Evolutionary conservation across 2,888 invertebrate species (phyloP).

Genomic region (Boloria selene): DNA sequence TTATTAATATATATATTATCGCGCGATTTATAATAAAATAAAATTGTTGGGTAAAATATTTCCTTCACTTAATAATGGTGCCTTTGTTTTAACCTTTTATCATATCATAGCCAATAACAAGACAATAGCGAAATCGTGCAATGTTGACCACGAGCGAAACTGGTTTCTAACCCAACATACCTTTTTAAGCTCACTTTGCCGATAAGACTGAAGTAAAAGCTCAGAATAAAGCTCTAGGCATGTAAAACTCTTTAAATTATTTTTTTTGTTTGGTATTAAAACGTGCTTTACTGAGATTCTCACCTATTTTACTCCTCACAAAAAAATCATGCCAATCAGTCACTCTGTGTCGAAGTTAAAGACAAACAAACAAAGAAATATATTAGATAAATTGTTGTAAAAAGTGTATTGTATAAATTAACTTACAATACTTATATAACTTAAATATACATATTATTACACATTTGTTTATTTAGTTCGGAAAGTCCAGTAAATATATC

Average conservation of each 20-base stretch:
- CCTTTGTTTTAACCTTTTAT: conserved; percentile 14
- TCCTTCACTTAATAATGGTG: neutral
- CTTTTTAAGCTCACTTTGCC: conserved; percentile 7
- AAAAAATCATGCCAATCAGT: too few species aligned
- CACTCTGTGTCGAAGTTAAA: too few species aligned
- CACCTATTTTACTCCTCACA: too few species aligned
- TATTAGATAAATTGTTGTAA: too few species aligned
- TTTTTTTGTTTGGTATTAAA: too few species aligned
- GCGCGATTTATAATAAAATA: too few species aligned
- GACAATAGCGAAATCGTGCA: conserved; percentile 66
- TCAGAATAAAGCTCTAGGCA: neutral
- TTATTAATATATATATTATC: too few species aligned
- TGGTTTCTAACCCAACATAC: conserved; percentile 47
- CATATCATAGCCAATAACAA: conserved; percentile 38
- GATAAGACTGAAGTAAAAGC: conserved; percentile 12
- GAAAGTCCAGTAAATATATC: neutral
- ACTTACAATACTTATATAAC: neutral
- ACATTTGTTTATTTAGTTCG: neutral
- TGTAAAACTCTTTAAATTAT: neutral
- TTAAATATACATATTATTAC: neutral
- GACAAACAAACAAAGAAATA: too few species aligned
- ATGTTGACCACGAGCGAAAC: conserved; percentile 64
- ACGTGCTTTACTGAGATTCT: too few species aligned
- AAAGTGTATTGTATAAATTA: too few species aligned
- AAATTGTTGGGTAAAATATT: neutral